Base-by-base conservation (phyloP, 2,888 invertebrate genomes). In the Limnephilus marmoratus region DNA sequence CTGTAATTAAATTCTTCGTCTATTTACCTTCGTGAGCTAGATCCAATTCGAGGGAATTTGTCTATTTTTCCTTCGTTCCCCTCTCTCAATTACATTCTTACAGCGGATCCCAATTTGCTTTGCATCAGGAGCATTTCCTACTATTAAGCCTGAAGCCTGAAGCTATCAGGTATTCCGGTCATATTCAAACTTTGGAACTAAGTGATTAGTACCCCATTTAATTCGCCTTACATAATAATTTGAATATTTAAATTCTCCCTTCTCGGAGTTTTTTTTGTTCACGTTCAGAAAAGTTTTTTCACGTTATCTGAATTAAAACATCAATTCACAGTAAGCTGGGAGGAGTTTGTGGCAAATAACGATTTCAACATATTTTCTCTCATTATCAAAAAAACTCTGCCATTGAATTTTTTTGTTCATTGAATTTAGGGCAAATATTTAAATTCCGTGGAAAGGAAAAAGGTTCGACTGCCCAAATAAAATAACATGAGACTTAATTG, bases 1-100 rank as follows among this genome's bases (percentile, higher is more conserved):
- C 9, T 68, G 18, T 90, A 90, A 90, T 90, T 90, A 90, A 90
- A 90, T 90, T 90, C 80, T n/a, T 90, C 80, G 13, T 4, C 24
- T 90, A 45, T 90, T 90, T 68, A 37, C 41, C 34, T 68, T 29
- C 13, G 81, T 90, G 90, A 90, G 34, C 18, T 37, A 18, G 34
- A 83, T 18, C 34, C 34, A 83, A 83, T 37, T 83, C 68, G 82
- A 83, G 82, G 18, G 18, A 37, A 3, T 18, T 13, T 83, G 34
- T 34, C 31, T 83, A 37, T 83, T 83, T 83, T 83, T 37, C 34
- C 34, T 83, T 83, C 82, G 24, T 34, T 83, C 34, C 3, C 34
- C 82, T 83, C 82, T 34, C 34, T 37, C 82, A 83, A 83, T 83
- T 83, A 83, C 31, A 34, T 83, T 34, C 31, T 37, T 85, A 41